Conservation (phyloP, 2,113 vertebrate genomes). For the Ivindomyrus marchei region DNA sequence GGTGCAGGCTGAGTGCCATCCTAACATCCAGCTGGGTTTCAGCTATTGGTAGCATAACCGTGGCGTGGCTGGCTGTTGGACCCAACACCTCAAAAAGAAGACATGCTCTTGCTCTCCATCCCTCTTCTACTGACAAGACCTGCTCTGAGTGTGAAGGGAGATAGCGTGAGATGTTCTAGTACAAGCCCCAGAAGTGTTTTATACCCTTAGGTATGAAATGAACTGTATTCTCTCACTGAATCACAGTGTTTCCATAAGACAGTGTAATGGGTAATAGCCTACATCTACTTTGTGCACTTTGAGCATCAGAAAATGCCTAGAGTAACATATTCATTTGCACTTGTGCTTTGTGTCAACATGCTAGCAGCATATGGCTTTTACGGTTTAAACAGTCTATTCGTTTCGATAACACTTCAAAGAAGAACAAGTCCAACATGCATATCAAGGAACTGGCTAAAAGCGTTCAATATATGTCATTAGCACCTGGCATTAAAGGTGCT, state of each 20-base stretch:
- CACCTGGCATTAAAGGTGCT: neutral
- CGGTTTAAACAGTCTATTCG: neutral
- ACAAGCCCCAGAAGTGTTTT: neutral
- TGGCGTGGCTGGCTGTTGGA: neutral
- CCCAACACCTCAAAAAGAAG: neutral
- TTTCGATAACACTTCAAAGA: neutral
- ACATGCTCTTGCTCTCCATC: neutral
- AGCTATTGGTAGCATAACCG: neutral
- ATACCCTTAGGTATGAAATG: neutral
- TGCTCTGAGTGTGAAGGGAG: neutral
- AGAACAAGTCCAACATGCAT: neutral
- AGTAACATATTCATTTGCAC: neutral
- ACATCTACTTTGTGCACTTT: neutral
- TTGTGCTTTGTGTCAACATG: neutral
- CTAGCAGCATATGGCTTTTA: neutral
- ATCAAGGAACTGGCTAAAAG: neutral
- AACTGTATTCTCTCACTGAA: neutral
- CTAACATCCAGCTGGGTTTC: neutral
- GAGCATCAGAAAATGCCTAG: neutral
- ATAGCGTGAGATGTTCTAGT: neutral
- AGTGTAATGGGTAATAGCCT: neutral
- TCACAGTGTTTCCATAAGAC: neutral
- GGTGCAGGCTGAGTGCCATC: neutral
- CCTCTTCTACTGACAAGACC: neutral
- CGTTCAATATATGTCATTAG: neutral